Conservation (phyloP, 2,113 vertebrate genomes). For the Scolopax mira region DNA sequence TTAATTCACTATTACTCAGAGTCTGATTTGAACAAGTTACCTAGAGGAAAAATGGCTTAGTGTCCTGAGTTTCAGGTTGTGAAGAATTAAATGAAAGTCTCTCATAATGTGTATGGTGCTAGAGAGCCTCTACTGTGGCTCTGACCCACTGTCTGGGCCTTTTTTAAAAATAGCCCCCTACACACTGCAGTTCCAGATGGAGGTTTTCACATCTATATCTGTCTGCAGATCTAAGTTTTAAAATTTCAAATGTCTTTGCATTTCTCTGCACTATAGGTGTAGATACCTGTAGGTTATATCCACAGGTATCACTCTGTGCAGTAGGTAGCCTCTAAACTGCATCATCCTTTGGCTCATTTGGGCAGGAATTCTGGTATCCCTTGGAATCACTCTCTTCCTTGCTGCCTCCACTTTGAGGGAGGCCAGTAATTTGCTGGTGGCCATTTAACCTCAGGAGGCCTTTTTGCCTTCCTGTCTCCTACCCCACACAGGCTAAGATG, state of each 20-base stretch:
- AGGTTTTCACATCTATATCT: not conserved
- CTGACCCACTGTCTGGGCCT: not conserved
- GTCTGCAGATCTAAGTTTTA: not conserved
- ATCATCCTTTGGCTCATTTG: not conserved
- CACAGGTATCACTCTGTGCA: not conserved
- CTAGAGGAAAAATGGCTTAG: not conserved
- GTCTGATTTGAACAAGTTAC: not conserved
- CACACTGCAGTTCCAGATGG: not conserved
- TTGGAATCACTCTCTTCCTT: not conserved
- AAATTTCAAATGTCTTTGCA: not conserved
- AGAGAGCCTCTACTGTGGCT: not conserved
- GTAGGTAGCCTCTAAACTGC: not conserved
- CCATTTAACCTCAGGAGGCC: constrained; percentile 32
- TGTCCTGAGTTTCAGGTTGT: not conserved
- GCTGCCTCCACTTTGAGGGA: not conserved
- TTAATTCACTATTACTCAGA: not conserved
- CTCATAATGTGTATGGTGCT: not conserved
- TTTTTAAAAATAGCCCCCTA: not conserved
- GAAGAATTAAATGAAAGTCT: not conserved
- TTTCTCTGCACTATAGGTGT: not conserved
- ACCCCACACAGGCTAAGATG: constrained; percentile 13
- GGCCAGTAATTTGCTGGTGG: constrained; percentile 25
- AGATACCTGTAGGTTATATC: not conserved
- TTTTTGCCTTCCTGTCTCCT: constrained; percentile 1
- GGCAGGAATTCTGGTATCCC: not conserved